Conservation (phyloP, 1,140 invertebrate species). For the Brachionus paranguensis region DNA sequence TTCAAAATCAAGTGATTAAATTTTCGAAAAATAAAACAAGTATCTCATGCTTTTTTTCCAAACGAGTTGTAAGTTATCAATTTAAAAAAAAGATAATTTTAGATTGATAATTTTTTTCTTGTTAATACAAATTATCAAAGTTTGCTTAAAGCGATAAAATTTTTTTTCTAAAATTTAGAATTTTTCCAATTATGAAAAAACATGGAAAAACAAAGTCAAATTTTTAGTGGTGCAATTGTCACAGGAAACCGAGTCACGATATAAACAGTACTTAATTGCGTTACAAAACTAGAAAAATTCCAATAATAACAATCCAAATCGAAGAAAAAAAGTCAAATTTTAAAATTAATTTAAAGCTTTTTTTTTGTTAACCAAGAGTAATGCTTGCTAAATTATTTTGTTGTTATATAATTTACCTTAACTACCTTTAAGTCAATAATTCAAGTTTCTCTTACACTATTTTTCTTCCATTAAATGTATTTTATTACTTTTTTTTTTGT, state of each 20-base stretch:
- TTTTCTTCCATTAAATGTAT: constrained; percentile 7
- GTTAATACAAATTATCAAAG: neutral
- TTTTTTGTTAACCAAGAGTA: neutral
- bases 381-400: constrained; percentile 9
- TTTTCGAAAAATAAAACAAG: neutral
- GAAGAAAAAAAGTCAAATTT: neutral
- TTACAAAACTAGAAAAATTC: constrained; percentile 11
- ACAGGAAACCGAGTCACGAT: neutral
- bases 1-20: neutral
- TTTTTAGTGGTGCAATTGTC: neutral
- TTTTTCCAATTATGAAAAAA: neutral
- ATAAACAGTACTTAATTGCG: neutral
- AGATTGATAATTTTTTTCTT: neutral
- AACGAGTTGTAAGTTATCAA: neutral
- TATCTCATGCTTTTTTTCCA: neutral
- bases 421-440: constrained; percentile 35
- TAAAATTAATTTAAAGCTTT: neutral
- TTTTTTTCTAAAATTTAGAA: neutral
- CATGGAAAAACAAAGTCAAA: neutral
- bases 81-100: neutral
- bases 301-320: neutral
- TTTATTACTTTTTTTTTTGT: constrained; percentile 14
- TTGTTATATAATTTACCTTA: constrained; percentile 36
- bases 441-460: constrained; percentile 11
- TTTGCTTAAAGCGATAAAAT: neutral